Evolutionary conservation across 2,113 vertebrate genomes (phyloP).

Genomic region (Todiramphus chloris): DNA sequence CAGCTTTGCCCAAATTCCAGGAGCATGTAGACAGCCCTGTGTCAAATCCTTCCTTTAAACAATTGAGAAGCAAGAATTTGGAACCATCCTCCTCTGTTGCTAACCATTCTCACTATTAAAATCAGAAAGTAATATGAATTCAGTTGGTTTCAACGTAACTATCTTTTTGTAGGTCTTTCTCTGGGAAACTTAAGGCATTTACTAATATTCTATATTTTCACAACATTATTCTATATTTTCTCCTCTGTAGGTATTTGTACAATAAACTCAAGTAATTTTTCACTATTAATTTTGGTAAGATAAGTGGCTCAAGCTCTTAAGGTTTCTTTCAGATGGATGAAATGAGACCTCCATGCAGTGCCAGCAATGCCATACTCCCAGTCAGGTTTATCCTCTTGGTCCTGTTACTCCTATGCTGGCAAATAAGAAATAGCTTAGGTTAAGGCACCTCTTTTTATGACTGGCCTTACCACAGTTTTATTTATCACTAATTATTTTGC

Average conservation of each 20-base stretch:
- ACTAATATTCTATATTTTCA: not conserved
- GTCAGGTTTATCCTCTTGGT: not conserved
- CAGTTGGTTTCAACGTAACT: not conserved
- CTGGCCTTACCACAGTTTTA: not conserved
- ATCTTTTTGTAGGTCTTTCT: not conserved
- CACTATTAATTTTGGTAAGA: not conserved
- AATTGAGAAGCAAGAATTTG: not conserved
- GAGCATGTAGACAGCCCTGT: accelerated
- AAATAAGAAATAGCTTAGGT: not conserved
- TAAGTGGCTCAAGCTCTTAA: not conserved
- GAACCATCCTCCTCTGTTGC: not conserved
- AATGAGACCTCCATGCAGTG: not conserved
- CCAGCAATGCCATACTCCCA: not conserved
- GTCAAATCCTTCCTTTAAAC: not conserved
- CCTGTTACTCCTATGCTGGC: accelerated
- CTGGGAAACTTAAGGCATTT: not conserved
- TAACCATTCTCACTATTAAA: not conserved
- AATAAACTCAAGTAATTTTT: not conserved
- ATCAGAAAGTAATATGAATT: not conserved
- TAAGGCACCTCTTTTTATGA: not conserved
- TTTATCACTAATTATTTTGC: not conserved
- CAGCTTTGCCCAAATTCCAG: not conserved
- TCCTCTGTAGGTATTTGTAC: not conserved
- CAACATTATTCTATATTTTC: not conserved
- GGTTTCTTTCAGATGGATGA: not conserved